Conservation (phyloP, 2,888 invertebrate species). For the Macaria notata region DNA sequence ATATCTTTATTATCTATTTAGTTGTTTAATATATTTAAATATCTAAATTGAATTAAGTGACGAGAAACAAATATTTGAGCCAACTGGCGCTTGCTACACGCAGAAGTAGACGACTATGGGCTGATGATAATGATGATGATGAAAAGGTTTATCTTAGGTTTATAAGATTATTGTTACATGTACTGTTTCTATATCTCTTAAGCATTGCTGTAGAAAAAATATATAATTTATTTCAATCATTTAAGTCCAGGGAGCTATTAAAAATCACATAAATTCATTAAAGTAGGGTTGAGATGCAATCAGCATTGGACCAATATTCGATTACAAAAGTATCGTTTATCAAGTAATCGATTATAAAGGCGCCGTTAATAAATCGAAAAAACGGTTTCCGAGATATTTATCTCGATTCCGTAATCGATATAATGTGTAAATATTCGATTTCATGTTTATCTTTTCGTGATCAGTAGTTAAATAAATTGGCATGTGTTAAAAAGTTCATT, state of each 20-base stretch:
- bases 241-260: neutral
- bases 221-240: neutral
- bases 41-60: no score
- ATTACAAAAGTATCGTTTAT: conserved; percentile 37
- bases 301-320: conserved; percentile 34
- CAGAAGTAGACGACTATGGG: no score
- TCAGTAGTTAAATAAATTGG: no score
- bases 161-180: no score
- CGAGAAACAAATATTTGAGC: no score
- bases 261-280: conserved; percentile 1
- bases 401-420: conserved; percentile 28
- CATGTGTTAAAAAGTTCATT: neutral
- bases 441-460: conserved; percentile 4
- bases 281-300: conserved; percentile 19
- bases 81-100: no score
- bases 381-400: conserved; percentile 24
- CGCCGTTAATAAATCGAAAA: conserved; percentile 24
- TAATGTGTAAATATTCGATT: conserved; percentile 9
- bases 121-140: no score
- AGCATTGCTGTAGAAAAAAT: no score
- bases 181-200: no score
- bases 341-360: conserved; percentile 25
- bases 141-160: no score
- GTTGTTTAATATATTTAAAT: no score
- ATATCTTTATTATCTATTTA: no score